Conservation (phyloP, 2,113 vertebrate species). For the Cyphomyrus discorhynchus region DNA sequence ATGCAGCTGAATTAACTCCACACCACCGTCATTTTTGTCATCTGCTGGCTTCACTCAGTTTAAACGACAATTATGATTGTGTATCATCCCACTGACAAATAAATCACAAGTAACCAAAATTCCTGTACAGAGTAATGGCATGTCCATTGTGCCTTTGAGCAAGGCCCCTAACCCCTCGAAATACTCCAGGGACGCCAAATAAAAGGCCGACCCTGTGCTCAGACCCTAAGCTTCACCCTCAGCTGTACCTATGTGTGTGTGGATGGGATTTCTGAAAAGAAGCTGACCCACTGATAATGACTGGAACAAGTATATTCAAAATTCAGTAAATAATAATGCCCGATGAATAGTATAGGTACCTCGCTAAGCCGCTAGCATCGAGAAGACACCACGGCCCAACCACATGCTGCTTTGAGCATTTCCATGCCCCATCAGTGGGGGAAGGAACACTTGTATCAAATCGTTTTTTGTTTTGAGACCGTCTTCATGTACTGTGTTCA, state of each 20-base stretch:
- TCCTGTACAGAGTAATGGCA: neutral
- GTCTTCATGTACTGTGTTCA: neutral
- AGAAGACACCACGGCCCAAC: neutral
- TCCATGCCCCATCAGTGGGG: neutral
- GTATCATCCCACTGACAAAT: neutral
- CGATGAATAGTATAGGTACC: neutral
- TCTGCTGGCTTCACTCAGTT: neutral
- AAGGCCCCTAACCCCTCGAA: neutral
- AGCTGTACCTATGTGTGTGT: neutral
- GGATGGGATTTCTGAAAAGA: neutral
- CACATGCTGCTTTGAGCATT: neutral
- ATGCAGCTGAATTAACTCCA: neutral
- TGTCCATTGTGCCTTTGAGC: neutral
- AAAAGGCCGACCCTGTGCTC: neutral
- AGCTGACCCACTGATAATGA: neutral
- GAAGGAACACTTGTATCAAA: neutral
- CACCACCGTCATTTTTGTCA: neutral
- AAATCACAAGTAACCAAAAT: neutral
- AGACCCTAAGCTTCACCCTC: neutral
- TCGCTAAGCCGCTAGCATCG: neutral
- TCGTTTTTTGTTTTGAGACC: neutral
- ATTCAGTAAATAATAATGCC: neutral
- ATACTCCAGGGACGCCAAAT: neutral
- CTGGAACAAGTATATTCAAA: neutral
- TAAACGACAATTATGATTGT: neutral